Evolutionary conservation across 30 jellyfish, hydroid and myxozoan species (phyloP).

Genomic region (Morbakka virulenta): DNA sequence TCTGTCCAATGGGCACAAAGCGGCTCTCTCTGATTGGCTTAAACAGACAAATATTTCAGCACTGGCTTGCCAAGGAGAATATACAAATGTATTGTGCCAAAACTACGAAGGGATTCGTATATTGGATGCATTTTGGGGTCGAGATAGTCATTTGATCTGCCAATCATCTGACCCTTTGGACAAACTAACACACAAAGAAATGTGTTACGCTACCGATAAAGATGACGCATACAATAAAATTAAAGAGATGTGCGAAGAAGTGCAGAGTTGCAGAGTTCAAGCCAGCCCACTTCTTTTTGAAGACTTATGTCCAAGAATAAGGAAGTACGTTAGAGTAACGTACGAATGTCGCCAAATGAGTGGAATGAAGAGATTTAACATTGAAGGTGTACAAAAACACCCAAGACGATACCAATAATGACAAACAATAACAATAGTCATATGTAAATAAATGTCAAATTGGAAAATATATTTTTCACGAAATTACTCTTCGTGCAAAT

Average conservation of each 20-base stretch:
- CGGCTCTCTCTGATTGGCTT: constrained; percentile 74
- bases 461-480: no score
- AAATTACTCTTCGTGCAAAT: no score
- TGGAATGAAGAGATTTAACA: constrained; percentile 65
- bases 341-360: constrained; percentile 93
- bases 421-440: no score
- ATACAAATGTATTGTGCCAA: constrained; percentile 65
- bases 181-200: constrained; percentile 59
- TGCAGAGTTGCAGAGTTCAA: constrained; percentile 57
- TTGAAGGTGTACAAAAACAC: not conserved
- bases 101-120: constrained; percentile 88
- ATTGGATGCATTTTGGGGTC: constrained; percentile 92
- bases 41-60: constrained; percentile 47
- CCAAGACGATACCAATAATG: not conserved
- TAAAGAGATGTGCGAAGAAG: constrained; percentile 73
- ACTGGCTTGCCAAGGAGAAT: constrained; percentile 89
- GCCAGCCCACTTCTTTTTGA: constrained; percentile 75
- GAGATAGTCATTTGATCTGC: constrained; percentile 79
- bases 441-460: no score
- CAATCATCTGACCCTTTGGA: constrained; percentile 70
- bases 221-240: constrained; percentile 76
- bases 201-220: constrained; percentile 76
- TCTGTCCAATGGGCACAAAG: no score
- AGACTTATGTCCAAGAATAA: constrained; percentile 87
- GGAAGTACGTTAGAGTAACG: constrained; percentile 69